Percentiles rank a stretch among this genome's conserved stretches.
phyloP scores from a whole-genome alignment of 2,797 vertebrate genomes.

The Scleropages formosus region DNA sequence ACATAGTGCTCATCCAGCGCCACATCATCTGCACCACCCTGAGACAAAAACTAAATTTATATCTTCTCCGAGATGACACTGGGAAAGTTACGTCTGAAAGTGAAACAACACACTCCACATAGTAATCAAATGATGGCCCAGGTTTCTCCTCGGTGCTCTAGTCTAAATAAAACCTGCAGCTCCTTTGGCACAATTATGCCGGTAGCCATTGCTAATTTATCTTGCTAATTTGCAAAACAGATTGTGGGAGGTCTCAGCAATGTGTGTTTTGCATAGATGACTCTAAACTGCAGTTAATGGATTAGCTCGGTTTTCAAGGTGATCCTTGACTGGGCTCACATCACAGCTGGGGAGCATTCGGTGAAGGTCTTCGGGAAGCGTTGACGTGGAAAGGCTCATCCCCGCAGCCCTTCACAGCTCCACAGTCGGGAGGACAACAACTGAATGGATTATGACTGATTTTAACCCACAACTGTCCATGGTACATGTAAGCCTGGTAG shows the following conservation, averaged over 20 bases:
- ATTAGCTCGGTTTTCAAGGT: background rate
- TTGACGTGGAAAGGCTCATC: background rate
- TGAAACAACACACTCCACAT: background rate
- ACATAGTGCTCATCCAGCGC: background rate
- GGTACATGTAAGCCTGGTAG: background rate
- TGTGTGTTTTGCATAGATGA: background rate
- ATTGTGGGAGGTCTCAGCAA: conserved; percentile 11
- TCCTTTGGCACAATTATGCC: background rate
- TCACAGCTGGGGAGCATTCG: conserved; percentile 1
- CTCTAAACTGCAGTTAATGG: background rate
- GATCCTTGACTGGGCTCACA: too few relatives aligned
- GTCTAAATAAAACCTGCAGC: background rate
- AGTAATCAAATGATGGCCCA: too few relatives aligned
- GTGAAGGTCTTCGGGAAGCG: too few relatives aligned
- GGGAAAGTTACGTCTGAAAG: background rate
- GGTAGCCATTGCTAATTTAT: conserved; percentile 11
- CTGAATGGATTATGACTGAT: background rate
- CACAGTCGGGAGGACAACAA: background rate
- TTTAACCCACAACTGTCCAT: conserved; percentile 1
- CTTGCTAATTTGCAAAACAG: conserved; percentile 20
- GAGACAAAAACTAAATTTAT: background rate
- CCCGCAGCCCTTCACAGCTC: background rate
- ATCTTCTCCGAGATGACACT: background rate
- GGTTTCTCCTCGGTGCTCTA: background rate
- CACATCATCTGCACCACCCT: background rate